Base-by-base conservation (phyloP, 2,888 invertebrate species). In the Keiferia lycopersicella region DNA sequence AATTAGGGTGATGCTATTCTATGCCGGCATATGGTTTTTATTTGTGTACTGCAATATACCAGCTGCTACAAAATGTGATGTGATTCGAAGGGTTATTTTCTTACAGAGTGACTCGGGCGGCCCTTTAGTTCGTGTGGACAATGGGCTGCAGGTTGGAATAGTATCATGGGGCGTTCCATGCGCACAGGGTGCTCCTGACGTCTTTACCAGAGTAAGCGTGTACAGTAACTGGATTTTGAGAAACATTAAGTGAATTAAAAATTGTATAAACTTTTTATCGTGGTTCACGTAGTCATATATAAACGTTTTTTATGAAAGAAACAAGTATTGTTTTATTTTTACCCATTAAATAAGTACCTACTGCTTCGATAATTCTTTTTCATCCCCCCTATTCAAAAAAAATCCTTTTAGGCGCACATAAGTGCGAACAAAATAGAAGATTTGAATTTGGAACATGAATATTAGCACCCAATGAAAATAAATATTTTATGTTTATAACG, bases 91-190 rank as follows among this genome's bases (percentile, higher is more conserved):
- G 12, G 1, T 16, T 45, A 45, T 45, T 14, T 41, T 14, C 14
- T 67, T 68, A 3, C 74, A 84, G 84, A 84, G 84, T 68, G 84
- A 84, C 69, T 82, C 83, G 38, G 87, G 86, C 66, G 80, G 82
- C 60, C 76, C 84, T 0, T 71, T 86, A 1, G 72, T 83, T 0
- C 71, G 65, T 1, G n/a, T 18, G 0, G 66, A 66, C 18, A 67
- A 64, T 7, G 57, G 66, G 0, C 45, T 66, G 7, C 81, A 78
- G 66, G 69, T 83, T 34, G 87, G 82, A 0, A 56, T 86, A 2
- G 84, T 87, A 0, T 86, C 85, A 0, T 87, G 86, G 87, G 86
- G 86, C 2, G 68, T 77, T 41, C 75, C 77, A 0, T 87, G 88
- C 63, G 87, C 86, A 0, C 57, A 59, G 2, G 84, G 81, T 0